Base-by-base conservation (phyloP, 2,797 vertebrate species). In the Takifugu ocellatus region DNA sequence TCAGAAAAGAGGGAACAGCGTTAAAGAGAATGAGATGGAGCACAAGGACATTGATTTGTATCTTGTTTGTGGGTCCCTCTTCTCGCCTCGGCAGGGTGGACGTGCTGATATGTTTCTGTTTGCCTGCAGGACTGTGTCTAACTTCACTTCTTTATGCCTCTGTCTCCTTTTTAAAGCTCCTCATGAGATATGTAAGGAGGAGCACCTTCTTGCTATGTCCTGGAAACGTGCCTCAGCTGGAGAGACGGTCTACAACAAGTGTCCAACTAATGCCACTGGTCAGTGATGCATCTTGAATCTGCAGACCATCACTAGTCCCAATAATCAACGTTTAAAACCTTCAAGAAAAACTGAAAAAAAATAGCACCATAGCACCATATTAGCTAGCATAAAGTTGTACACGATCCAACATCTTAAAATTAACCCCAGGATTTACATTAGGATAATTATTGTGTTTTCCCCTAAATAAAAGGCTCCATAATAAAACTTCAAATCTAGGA, bases 221-320 rank as follows among this genome's bases (percentile, higher is more conserved):
- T 99, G 97, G 97, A 98, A 98, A 85, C 95, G 94, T 83, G 93
- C 95, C 0, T 94, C 96, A 0, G 95, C 94, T 0, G 97, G 97
- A 56, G 96, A 98, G 81, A 93, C 93, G 3, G 93, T 97, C 85
- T 99, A 98, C 90, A 98, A 97, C 91, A 99, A 98, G 73, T 99
- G 97, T 87, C 96, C 97, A 73, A 93, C 95, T 72, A 98, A 98
- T 0, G 93, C 96, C 85, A 97, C 96, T 66, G 96, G 96, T 98
- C 81, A 92, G 91, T 87, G 16, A 4, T 25, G 31, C 31, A 33
- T 10, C 31, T 2, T 7, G 31, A 21, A 21, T 21, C 21, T 21
- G 21, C 21, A 21, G 21, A 21, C 21, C 21, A 21, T 21, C 21
- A 21, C 21, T 21, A 21, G 21, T 21, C 21, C 21, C 21, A 21